Evolutionary conservation across 1,140 invertebrate species (phyloP).

Genomic region (Wasmannia auropunctata): DNA sequence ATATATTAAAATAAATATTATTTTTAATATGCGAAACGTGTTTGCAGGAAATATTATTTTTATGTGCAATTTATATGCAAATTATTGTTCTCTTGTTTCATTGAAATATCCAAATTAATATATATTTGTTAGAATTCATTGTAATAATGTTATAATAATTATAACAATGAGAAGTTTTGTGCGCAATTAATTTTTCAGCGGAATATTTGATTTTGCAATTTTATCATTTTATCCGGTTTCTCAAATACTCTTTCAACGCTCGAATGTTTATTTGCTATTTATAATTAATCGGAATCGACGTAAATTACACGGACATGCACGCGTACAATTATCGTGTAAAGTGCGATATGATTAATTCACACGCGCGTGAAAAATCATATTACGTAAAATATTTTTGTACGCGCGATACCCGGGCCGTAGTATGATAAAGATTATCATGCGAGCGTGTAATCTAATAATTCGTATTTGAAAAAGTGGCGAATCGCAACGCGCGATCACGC

Average conservation of each 20-base stretch:
- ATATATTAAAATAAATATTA: not conserved
- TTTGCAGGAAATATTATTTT: not conserved
- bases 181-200: constrained; percentile 14
- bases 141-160: not conserved
- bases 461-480: not conserved
- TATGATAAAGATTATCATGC: constrained; percentile 11
- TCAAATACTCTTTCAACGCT: not conserved
- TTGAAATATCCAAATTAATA: constrained; percentile 21
- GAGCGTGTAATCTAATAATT: constrained; percentile 7
- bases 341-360: not conserved
- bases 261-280: constrained; percentile 4
- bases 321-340: not conserved
- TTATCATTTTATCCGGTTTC: not conserved
- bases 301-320: not conserved
- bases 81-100: constrained; percentile 21
- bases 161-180: not conserved
- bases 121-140: not conserved
- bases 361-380: not conserved
- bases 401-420: not conserved
- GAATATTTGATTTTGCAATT: constrained; percentile 5
- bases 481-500: not conserved
- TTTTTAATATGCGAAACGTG: too few relatives aligned
- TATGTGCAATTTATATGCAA: not conserved
- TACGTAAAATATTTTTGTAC: not conserved
- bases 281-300: not conserved